These are phyloP conservation scores for Cyanocitta stelleri DNA, from an alignment of 2,113 vertebrate species.

Conservation along the genomic window DNA sequence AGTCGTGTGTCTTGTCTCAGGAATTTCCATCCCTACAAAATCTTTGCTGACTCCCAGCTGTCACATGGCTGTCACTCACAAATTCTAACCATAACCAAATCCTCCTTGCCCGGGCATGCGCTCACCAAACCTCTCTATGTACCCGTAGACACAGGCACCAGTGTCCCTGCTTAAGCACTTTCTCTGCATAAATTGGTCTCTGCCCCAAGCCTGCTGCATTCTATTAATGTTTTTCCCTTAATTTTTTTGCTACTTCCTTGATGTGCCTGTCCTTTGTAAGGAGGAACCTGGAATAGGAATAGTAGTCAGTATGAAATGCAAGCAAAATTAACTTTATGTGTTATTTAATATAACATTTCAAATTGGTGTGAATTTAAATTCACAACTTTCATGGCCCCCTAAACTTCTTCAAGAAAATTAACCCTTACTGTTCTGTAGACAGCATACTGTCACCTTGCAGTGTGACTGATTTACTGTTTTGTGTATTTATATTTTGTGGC, in stretches of 20 bases:
- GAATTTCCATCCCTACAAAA: conserved; percentile 39
- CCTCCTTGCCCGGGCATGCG: neutral
- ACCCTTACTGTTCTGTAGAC: neutral
- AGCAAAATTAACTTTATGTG: neutral
- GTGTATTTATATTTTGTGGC: neutral
- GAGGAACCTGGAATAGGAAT: neutral
- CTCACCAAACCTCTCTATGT: neutral
- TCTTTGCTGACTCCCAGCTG: conserved; percentile 50
- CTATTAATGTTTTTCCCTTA: neutral
- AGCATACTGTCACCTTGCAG: neutral
- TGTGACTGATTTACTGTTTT: neutral
- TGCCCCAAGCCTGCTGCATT: neutral
- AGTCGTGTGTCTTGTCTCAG: conserved; percentile 1
- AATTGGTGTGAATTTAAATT: neutral
- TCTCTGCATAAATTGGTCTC: neutral
- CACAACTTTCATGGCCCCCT: neutral
- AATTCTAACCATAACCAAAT: conserved; percentile 58
- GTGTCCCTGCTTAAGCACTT: neutral
- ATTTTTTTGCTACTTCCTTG: neutral
- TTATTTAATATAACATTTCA: neutral
- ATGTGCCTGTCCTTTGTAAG: neutral
- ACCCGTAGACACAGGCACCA: neutral
- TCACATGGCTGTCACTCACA: conserved; percentile 60
- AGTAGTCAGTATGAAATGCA: neutral
- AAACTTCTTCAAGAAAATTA: neutral